These are phyloP conservation scores for Scaptodrosophila lebanonensis DNA, from an alignment of 1,140 invertebrate genomes.

Conservation along the genomic window DNA sequence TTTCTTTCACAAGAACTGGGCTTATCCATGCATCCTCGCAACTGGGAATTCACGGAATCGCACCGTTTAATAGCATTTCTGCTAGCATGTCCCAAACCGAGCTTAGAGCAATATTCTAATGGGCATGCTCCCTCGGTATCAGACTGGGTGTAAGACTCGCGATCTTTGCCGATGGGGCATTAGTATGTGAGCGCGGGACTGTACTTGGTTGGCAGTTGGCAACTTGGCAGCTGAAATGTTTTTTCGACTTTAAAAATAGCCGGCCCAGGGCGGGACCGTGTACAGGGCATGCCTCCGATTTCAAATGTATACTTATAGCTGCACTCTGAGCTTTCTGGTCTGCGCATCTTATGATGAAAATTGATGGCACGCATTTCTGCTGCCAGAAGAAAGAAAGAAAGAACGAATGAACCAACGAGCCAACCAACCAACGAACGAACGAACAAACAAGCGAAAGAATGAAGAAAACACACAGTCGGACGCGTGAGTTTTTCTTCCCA, in stretches of 20 bases:
- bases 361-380: slow-evolving; percentile 34
- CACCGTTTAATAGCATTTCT: no score
- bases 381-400: slow-evolving; percentile 28
- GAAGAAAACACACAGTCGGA: slow-evolving; percentile 1
- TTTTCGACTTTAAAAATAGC: slow-evolving; percentile 70
- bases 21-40: no score
- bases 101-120: no score
- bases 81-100: no score
- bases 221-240: slow-evolving; percentile 61
- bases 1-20: no score
- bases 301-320: slow-evolving; percentile 39
- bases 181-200: slow-evolving; percentile 48
- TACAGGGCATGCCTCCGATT: not conserved
- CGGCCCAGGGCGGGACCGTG: slow-evolving; percentile 27
- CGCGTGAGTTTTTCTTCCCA: slow-evolving; percentile 9
- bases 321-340: slow-evolving; percentile 43
- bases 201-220: slow-evolving; percentile 56
- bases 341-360: slow-evolving; percentile 30
- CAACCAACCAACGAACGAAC: slow-evolving; percentile 2
- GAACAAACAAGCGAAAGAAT: slow-evolving; percentile 3
- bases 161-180: slow-evolving; percentile 16
- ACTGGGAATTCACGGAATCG: no score
- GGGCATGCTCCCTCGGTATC: slow-evolving; percentile 8
- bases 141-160: not conserved
- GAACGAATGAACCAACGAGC: slow-evolving; percentile 4